phyloP scores from a whole-genome alignment of 2,888 invertebrate species.

The Portevinia maculata region DNA sequence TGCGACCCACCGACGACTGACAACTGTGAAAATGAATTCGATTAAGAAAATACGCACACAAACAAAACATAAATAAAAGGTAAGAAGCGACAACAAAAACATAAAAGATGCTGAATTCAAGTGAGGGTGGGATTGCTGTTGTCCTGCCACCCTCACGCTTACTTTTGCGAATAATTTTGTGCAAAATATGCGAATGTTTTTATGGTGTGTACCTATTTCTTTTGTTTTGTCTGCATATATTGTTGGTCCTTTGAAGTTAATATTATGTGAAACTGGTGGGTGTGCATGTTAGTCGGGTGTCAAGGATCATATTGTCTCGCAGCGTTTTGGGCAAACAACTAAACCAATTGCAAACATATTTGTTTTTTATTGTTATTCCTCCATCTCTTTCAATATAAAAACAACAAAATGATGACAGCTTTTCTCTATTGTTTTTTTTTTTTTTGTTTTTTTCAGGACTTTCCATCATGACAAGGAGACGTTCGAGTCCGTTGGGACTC shows the following conservation, averaged over 20 bases:
- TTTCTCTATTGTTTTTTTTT: constrained; percentile 63
- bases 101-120: neutral
- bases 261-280: constrained; percentile 39
- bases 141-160: constrained; percentile 31
- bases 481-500: constrained; percentile 82
- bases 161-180: constrained; percentile 61
- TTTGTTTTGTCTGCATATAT: constrained; percentile 47
- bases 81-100: neutral
- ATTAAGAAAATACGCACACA: constrained; percentile 44
- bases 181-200: constrained; percentile 58
- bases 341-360: constrained; percentile 69
- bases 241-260: constrained; percentile 61
- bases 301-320: constrained; percentile 52
- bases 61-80: constrained; percentile 46
- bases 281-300: constrained; percentile 35
- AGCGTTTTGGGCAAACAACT: constrained; percentile 46
- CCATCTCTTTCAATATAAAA: constrained; percentile 23
- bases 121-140: constrained; percentile 27
- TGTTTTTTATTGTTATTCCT: constrained; percentile 65
- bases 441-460: constrained; percentile 78
- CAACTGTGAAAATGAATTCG: constrained; percentile 62
- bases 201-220: constrained; percentile 48
- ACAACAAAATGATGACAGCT: constrained; percentile 68
- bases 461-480: constrained; percentile 81
- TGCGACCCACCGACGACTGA: constrained; percentile 34